Conservation (phyloP, 2,797 vertebrate genomes). For the Rhinophrynus dorsalis region DNA sequence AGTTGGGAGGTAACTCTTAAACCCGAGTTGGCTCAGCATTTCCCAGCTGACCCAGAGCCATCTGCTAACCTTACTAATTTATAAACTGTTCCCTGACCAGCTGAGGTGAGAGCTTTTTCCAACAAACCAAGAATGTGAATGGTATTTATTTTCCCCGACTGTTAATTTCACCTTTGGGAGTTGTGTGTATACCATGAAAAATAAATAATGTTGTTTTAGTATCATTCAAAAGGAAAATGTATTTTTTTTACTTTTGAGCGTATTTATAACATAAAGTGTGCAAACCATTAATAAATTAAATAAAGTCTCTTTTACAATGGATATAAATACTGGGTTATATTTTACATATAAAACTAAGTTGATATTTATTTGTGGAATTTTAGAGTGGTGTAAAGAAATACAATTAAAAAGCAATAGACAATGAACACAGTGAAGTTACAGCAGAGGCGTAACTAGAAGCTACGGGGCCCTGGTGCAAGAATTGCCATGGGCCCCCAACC, state of each 20-base stretch:
- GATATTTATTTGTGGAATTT: no score
- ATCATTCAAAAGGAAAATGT: background rate
- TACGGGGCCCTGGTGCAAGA: no score
- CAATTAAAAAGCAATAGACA: no score
- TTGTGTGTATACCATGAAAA: conserved; percentile 8
- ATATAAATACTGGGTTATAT: background rate
- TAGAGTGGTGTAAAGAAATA: no score
- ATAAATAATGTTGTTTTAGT: conserved; percentile 30
- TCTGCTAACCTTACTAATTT: conserved; percentile 42
- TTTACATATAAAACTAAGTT: background rate
- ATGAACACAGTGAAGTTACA: no score
- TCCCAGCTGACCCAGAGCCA: conserved; percentile 34
- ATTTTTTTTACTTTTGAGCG: background rate
- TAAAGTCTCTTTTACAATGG: background rate
- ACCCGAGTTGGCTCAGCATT: conserved; percentile 29
- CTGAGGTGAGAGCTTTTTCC: conserved; percentile 37
- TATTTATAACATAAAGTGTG: background rate
- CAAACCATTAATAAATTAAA: background rate
- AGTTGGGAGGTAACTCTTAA: conserved; percentile 36
- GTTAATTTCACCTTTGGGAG: conserved; percentile 38
- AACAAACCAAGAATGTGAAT: conserved; percentile 36
- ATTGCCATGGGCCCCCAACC: no score
- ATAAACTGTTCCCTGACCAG: conserved; percentile 32
- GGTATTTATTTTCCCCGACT: conserved; percentile 30
- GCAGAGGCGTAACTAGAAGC: no score